A percentile compares a stretch with the other conserved stretches of the same genome.
These are phyloP conservation scores for Nasonovia ribisnigri DNA, from an alignment of 2,888 invertebrate species.

Conservation along the genomic window DNA sequence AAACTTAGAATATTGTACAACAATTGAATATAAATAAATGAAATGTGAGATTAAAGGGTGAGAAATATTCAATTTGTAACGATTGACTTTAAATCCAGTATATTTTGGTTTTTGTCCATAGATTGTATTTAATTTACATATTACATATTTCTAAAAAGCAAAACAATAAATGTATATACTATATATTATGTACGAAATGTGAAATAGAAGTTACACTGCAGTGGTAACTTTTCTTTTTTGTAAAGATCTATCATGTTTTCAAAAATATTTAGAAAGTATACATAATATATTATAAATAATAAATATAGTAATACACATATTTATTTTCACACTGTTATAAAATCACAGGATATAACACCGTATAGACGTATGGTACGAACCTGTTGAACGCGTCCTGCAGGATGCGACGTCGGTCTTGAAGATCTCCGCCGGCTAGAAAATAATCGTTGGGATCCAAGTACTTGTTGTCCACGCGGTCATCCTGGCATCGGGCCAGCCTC, in stretches of 20 bases:
- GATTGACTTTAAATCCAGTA: not conserved
- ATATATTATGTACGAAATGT: not conserved
- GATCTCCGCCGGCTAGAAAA: conserved; percentile 48
- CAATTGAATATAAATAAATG: not conserved
- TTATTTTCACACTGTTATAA: not conserved
- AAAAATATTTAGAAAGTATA: not conserved
- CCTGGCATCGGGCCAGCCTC: conserved; percentile 33
- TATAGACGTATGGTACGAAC: not conserved
- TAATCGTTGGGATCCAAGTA: conserved; percentile 65
- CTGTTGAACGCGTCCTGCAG: conserved; percentile 55
- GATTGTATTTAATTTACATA: not conserved
- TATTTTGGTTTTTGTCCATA: not conserved
- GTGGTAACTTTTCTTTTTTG: not conserved
- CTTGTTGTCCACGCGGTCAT: conserved; percentile 40
- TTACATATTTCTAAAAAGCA: not conserved
- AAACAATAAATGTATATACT: not conserved
- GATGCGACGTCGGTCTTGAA: conserved; percentile 45
- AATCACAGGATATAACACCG: not conserved
- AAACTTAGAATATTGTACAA: not conserved
- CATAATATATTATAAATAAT: not conserved
- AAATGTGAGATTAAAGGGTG: not conserved
- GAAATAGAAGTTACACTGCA: not conserved
- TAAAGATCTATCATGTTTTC: not conserved
- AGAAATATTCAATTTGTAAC: not conserved
- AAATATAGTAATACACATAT: not conserved